A percentile compares a stretch with the other conserved stretches of the same genome.
Evolutionary conservation across 1,140 invertebrate genomes (phyloP).

Genomic region (Brachionus manjavacas): DNA sequence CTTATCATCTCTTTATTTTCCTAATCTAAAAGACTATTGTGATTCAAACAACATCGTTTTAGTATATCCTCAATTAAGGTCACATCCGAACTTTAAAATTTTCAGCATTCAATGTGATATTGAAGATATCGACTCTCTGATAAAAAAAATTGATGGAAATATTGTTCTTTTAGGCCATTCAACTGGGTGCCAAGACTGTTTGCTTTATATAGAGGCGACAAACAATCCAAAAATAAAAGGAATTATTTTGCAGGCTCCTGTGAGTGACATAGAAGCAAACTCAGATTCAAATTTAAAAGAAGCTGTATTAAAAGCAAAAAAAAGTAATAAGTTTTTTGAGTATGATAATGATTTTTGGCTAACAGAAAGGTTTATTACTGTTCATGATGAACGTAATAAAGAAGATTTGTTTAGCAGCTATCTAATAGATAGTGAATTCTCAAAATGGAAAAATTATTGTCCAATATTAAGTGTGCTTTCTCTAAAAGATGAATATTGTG

Average conservation of each 20-base stretch:
- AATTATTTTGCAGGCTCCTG: not conserved
- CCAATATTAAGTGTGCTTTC: not conserved
- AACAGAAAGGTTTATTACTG: not conserved
- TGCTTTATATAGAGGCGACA: not conserved
- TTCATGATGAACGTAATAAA: not conserved
- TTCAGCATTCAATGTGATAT: not conserved
- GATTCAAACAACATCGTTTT: not conserved
- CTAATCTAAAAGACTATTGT: not conserved
- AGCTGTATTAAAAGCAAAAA: not conserved
- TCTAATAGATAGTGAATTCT: not conserved
- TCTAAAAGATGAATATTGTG: not conserved
- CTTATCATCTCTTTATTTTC: not conserved
- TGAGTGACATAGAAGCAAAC: not conserved
- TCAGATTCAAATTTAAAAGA: not conserved
- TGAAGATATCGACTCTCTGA: not conserved
- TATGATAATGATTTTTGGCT: not conserved
- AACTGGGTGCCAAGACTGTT: not conserved
- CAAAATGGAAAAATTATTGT: not conserved
- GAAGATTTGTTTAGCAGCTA: not conserved
- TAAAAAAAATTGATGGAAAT: not conserved
- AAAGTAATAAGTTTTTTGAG: not conserved
- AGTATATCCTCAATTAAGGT: not conserved
- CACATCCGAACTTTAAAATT: not conserved
- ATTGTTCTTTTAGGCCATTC: constrained; percentile 1
- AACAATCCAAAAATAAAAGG: not conserved